These are phyloP conservation scores for Tadarida brasiliensis DNA, from an alignment of 2,797 vertebrate species.

Conservation along the genomic window DNA sequence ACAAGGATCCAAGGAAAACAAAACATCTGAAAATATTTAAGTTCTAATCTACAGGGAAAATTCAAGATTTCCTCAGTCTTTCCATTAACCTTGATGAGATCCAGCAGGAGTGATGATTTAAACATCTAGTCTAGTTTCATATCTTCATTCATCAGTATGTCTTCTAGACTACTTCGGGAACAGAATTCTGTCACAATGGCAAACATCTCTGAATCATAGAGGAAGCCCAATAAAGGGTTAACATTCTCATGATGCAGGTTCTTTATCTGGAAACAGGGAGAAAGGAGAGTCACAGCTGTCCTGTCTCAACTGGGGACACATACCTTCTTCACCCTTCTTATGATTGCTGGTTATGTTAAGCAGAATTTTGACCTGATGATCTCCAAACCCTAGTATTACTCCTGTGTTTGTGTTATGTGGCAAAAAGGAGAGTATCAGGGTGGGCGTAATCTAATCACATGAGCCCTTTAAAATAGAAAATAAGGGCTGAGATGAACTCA, in stretches of 20 bases:
- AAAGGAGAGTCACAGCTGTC: neutral
- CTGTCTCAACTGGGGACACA: neutral
- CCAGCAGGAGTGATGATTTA: slow-evolving; percentile 95
- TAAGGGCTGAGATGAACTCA: neutral
- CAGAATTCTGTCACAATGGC: slow-evolving; percentile 95
- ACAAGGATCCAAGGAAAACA: slow-evolving; percentile 4
- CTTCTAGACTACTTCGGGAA: slow-evolving; percentile 94
- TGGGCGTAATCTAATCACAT: neutral
- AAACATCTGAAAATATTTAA: slow-evolving; percentile 34
- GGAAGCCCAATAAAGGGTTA: slow-evolving; percentile 95
- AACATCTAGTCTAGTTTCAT: slow-evolving; percentile 98
- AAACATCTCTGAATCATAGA: slow-evolving; percentile 93
- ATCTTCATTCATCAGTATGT: slow-evolving; percentile 92
- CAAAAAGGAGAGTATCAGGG: neutral
- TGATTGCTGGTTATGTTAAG: neutral
- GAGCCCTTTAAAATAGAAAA: neutral
- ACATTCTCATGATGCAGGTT: slow-evolving; percentile 94
- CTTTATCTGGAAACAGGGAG: slow-evolving; percentile 91
- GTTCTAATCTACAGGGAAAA: slow-evolving; percentile 36
- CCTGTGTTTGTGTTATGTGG: neutral
- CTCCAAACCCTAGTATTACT: neutral
- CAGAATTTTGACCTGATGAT: slow-evolving; percentile 18
- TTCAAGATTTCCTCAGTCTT: slow-evolving; percentile 51
- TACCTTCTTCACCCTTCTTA: neutral
- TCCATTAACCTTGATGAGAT: slow-evolving; percentile 94